Conservation (phyloP, 2,797 vertebrate genomes). For the Cephalopachus bancanus region DNA sequence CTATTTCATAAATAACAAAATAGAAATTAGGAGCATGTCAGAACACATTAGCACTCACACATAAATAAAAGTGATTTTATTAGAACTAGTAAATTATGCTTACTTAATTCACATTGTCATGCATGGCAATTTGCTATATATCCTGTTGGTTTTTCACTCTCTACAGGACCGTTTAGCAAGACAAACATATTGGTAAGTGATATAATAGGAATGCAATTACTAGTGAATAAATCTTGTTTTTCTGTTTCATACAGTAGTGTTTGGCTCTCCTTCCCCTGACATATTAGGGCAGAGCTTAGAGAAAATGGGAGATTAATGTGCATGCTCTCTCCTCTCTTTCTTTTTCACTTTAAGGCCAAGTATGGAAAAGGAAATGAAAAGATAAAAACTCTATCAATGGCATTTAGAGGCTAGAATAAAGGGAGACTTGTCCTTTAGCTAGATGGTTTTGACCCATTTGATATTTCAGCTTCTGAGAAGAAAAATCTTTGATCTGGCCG, state of each 20-base stretch:
- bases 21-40: conserved; percentile 70
- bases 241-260: neutral
- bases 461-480: neutral
- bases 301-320: conserved; percentile 45
- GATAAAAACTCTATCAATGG: neutral
- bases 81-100: conserved; percentile 68
- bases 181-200: conserved; percentile 56
- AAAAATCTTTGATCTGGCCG: neutral
- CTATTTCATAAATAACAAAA: conserved; percentile 79
- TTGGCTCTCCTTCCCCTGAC: conserved; percentile 28
- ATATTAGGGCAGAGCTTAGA: neutral
- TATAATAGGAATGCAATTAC: conserved; percentile 61
- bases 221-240: conserved; percentile 69
- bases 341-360: neutral
- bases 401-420: neutral
- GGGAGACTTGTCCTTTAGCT: rapidly evolving
- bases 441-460: neutral
- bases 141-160: conserved; percentile 58
- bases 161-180: conserved; percentile 49
- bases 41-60: conserved; percentile 66
- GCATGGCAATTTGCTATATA: conserved; percentile 51
- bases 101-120: conserved; percentile 68
- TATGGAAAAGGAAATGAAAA: conserved; percentile 14
- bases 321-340: neutral
- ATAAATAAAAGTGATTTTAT: conserved; percentile 75